Evolutionary conservation across 2,113 vertebrate genomes (phyloP).

Genomic region (Callionymus lyra): DNA sequence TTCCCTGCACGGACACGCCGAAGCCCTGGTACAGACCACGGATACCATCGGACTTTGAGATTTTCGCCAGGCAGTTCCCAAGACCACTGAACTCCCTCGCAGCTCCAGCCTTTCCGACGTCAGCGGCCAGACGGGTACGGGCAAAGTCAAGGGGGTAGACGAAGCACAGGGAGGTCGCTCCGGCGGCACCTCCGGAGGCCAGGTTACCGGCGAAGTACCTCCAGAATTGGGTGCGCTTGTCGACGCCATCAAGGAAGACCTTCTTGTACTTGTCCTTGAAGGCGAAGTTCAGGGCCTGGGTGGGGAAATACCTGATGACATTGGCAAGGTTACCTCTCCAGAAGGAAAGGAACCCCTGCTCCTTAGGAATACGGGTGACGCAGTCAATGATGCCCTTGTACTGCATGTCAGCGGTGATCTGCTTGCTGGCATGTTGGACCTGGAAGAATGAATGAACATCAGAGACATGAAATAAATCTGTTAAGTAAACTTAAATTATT

Average conservation of each 20-base stretch:
- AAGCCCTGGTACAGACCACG: slow-evolving; percentile 79
- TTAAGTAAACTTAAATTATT: no score
- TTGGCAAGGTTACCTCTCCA: slow-evolving; percentile 89
- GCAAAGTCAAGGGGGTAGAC: slow-evolving; percentile 85
- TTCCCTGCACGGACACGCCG: slow-evolving; percentile 86
- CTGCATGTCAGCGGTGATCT: slow-evolving; percentile 75
- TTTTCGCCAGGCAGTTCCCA: slow-evolving; percentile 75
- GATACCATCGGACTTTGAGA: slow-evolving; percentile 73
- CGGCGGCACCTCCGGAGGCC: slow-evolving; percentile 77
- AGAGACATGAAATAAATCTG: no score
- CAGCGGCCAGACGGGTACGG: slow-evolving; percentile 77
- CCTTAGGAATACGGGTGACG: slow-evolving; percentile 78
- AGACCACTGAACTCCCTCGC: slow-evolving; percentile 77
- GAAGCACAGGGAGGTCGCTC: slow-evolving; percentile 81
- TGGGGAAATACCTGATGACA: slow-evolving; percentile 86
- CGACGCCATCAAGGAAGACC: slow-evolving; percentile 78
- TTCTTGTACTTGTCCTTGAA: slow-evolving; percentile 92
- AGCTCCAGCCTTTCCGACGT: slow-evolving; percentile 72
- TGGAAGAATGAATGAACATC: slow-evolving; percentile 20
- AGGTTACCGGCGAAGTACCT: slow-evolving; percentile 84
- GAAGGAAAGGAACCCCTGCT: slow-evolving; percentile 81
- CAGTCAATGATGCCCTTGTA: slow-evolving; percentile 88
- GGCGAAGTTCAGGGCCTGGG: slow-evolving; percentile 86
- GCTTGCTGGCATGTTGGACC: slow-evolving; percentile 87
- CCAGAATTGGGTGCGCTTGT: slow-evolving; percentile 84